phyloP scores from a whole-genome alignment of 2,888 invertebrate genomes.

The Perdita meconis region DNA sequence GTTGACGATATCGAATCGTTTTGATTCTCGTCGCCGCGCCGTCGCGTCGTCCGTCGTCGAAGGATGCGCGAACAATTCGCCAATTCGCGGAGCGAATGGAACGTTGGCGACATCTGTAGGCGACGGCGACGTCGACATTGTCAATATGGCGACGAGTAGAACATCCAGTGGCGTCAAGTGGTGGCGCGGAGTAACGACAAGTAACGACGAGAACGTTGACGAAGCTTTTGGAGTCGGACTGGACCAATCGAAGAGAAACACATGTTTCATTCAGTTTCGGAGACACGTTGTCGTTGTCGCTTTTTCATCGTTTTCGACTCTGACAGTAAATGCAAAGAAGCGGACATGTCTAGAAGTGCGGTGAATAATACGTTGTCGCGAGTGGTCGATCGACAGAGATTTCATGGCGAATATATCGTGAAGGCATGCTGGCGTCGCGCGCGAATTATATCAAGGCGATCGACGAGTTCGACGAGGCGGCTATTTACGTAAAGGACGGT shows the following conservation, averaged over 20 bases:
- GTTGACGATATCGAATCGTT: no score
- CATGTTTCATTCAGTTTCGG: conserved; percentile 14
- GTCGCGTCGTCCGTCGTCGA: no score
- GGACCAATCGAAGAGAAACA: conserved; percentile 50
- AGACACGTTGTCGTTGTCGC: not conserved
- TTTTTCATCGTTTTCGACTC: not conserved
- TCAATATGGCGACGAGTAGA: no score
- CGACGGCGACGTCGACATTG: no score
- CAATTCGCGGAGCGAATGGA: no score
- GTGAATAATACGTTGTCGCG: conserved; percentile 23
- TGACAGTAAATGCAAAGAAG: no score
- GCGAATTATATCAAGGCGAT: conserved; percentile 56
- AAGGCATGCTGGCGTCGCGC: conserved; percentile 54
- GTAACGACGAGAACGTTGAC: no score
- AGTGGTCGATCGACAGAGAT: not conserved
- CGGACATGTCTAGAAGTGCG: not conserved
- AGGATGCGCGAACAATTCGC: no score
- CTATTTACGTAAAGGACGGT: conserved; percentile 60
- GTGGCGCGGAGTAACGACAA: no score
- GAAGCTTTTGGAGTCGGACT: no score
- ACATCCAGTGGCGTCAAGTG: no score
- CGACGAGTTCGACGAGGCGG: conserved; percentile 53
- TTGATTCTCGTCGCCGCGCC: no score
- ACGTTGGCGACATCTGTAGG: conserved; percentile 16
- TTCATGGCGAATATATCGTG: not conserved